A percentile compares a stretch with the other conserved stretches of the same genome.
These are phyloP conservation scores for Phoxinus dragarum DNA, from an alignment of 2,797 vertebrate genomes.

Conservation along the genomic window DNA sequence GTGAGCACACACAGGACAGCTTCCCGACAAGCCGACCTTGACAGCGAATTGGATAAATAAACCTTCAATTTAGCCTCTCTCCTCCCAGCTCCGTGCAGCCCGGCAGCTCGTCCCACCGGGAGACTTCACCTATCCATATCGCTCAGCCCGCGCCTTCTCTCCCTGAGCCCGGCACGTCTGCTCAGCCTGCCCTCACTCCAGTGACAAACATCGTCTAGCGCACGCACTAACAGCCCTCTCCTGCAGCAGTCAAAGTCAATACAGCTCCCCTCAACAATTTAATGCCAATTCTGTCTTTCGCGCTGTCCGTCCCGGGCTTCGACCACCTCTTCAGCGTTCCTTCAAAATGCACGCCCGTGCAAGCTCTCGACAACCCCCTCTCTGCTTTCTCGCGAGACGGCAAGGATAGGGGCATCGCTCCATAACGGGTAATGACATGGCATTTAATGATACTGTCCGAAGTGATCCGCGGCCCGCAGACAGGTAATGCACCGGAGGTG, in stretches of 20 bases:
- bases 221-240: constrained; percentile 87
- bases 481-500: constrained; percentile 87
- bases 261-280: constrained; percentile 92
- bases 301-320: constrained; percentile 68
- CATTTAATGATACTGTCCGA: constrained; percentile 99
- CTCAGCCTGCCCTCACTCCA: constrained; percentile 82
- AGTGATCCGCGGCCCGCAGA: constrained; percentile 91
- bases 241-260: constrained; percentile 97
- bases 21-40: constrained; percentile 98
- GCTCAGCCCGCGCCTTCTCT: constrained; percentile 86
- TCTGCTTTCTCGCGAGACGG: constrained; percentile 71
- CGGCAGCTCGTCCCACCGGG: constrained; percentile 89
- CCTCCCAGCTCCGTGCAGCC: constrained; percentile 80
- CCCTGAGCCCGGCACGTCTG: constrained; percentile 78
- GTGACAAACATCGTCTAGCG: constrained; percentile 98
- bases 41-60: constrained; percentile 99
- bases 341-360: constrained; percentile 18
- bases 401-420: constrained; percentile 85
- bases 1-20: constrained; percentile 97
- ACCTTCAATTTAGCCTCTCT: constrained; percentile 98
- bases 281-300: constrained; percentile 91
- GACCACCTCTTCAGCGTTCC: constrained; percentile 76
- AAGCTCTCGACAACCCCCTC: constrained; percentile 18
- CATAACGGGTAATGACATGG: constrained; percentile 95
- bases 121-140: constrained; percentile 98